These are phyloP conservation scores for Globodera ellingtonae DNA, from an alignment of 1,140 invertebrate genomes.

Conservation along the genomic window DNA sequence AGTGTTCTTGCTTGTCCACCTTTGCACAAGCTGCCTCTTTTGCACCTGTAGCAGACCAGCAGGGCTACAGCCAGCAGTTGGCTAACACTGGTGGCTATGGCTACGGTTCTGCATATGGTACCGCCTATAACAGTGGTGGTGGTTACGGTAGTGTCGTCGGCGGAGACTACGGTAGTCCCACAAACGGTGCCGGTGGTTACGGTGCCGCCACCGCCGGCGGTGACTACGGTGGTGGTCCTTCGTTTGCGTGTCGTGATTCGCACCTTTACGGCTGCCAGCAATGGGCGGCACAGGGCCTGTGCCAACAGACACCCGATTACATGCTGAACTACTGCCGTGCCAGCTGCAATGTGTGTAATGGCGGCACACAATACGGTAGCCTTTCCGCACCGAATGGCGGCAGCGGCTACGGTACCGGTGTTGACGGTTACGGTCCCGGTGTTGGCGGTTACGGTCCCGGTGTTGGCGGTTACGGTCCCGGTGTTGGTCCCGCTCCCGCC, in stretches of 20 bases:
- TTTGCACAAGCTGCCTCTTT: background rate
- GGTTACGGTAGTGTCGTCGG: background rate
- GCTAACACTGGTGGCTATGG: background rate
- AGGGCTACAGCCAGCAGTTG: background rate
- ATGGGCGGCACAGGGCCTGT: constrained; percentile 28
- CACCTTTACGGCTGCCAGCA: constrained; percentile 35
- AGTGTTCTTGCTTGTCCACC: background rate
- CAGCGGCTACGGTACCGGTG: background rate
- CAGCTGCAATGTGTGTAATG: constrained; percentile 33
- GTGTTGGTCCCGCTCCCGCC: background rate
- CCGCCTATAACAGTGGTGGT: too few species aligned
- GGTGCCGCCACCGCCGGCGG: background rate
- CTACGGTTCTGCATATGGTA: background rate
- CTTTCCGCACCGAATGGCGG: background rate
- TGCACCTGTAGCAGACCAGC: background rate
- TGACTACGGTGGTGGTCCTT: background rate
- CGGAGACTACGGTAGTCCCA: background rate
- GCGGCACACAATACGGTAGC: background rate
- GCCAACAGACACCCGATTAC: constrained; percentile 34
- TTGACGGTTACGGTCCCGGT: background rate
- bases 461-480: background rate
- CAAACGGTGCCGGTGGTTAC: background rate
- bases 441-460: constrained; percentile 1
- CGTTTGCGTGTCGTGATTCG: constrained; percentile 31
- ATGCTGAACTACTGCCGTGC: constrained; percentile 36